Evolutionary conservation across 1,140 invertebrate genomes (phyloP), one percentile per base, ranked within the genome.

Genomic region (Zophobas atratus): DNA sequence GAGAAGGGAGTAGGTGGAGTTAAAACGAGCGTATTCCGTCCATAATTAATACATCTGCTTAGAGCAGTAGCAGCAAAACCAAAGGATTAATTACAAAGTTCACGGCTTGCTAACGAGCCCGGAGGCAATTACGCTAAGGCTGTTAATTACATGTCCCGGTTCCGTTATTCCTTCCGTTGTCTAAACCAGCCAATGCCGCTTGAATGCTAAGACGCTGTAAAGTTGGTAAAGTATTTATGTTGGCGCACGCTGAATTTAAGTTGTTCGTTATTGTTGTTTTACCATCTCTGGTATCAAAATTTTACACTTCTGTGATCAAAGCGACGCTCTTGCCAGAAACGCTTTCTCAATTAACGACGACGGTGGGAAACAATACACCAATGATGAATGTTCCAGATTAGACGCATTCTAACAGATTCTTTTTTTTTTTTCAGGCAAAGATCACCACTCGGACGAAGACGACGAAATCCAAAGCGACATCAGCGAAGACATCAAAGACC

Each of bases 391-490:
- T 0, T 20, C 20, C 20, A 20, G 20, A 20, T 20, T 20, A 20
- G 20, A 20, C 20, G 20, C 20, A 20, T 20, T 20, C 20, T 20
- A 20, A 20, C 43, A 46, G 8, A 46, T 33, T 55, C 2, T 51
- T 2, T 55, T 55, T 73, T 70, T 77, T 53, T 2, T 84, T 84
- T 4, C 88, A 91, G 90, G 90, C n/a, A 90, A 91, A 87, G 90
- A 91, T 5, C 89, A 90, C 63, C 88, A 90, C 76, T 90, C 89
- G 0, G 91, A 91, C 78, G 86, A 91, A 79, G 89, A 89, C 1
- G 90, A 92, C 75, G 91, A 92, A 82, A 88, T 91, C 76, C 89
- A 88, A 1, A 89, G 89, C 41, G 91, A 91, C 80, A 88, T 90
- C 76, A 90, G 91, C 76, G 90, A 91, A 35, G 90, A 91, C 76